Evolutionary conservation across 2,113 vertebrate species (phyloP), one percentile per base, ranked within the genome.

Genomic region (Sprattus sprattus): DNA sequence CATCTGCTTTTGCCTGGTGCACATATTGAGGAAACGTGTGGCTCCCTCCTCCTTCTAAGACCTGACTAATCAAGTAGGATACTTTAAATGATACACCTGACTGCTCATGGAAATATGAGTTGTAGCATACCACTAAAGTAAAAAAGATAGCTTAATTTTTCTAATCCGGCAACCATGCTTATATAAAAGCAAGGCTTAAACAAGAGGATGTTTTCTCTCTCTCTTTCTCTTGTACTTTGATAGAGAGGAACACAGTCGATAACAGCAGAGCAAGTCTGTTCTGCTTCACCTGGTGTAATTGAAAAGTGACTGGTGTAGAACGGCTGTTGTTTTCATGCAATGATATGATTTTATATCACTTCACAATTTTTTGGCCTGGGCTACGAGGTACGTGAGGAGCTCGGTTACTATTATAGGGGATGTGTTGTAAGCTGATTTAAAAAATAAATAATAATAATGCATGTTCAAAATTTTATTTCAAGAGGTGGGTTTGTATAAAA

Each of bases 231-330:
- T 95, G 95, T 93, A 93, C 94, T 93, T 95, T 96, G 96, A 96
- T 95, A 94, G 94, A 96, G 95, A 94, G 95, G 92, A 95, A 93
- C 94, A 94, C 95, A 96, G 95, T 97, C 95, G 94, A 97, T 97
- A 97, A 96, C 95, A 94, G 64, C 9, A 67, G 94, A 97, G 96
- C 95, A 95, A 95, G 96, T 96, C 94, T 83, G 95, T 97, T 97
- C 96, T 95, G 96, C 95, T 96, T 95, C 94, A 93, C 94, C 94
- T 95, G 93, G 94, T 92, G 92, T 97, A 97, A 98, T 98, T 97
- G 97, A 97, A 97, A 97, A 97, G 94, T 95, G 96, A 96, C 94
- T 95, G 96, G 97, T 95, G 96, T 95, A 96, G 96, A 97, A 96
- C 95, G 95, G 94, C 93, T 91, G 92, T 92, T 90, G 93, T 92